A percentile compares a stretch with the other conserved stretches of the same genome.
These are phyloP conservation scores for Callionymus lyra DNA, from an alignment of 2,113 vertebrate genomes.

Conservation along the genomic window DNA sequence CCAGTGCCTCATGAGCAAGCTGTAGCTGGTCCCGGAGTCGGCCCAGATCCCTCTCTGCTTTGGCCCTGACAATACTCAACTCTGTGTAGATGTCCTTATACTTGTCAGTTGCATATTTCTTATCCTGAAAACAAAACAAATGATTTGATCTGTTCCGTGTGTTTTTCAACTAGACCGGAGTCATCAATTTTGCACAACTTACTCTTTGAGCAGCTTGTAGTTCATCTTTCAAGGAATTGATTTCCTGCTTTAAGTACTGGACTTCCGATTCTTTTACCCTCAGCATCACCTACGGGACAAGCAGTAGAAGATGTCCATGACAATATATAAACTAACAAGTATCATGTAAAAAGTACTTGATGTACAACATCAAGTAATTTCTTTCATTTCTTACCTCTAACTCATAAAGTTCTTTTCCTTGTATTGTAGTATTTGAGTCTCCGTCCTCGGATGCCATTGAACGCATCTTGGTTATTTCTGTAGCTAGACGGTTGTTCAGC, in stretches of 20 bases:
- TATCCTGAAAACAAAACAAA: slow-evolving; percentile 58
- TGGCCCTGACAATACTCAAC: slow-evolving; percentile 75
- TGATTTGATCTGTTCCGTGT: no score
- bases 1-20: slow-evolving; percentile 70
- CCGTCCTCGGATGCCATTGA: slow-evolving; percentile 67
- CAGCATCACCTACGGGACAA: slow-evolving; percentile 65
- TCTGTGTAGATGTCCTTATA: slow-evolving; percentile 80
- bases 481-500: slow-evolving; percentile 72
- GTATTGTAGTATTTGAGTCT: slow-evolving; percentile 50
- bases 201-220: slow-evolving; percentile 74
- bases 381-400: slow-evolving; percentile 58
- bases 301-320: not conserved
- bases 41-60: slow-evolving; percentile 69
- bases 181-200: not conserved
- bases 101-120: slow-evolving; percentile 75
- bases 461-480: slow-evolving; percentile 74
- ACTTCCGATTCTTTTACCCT: slow-evolving; percentile 76
- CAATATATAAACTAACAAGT: not conserved
- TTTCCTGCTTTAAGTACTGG: slow-evolving; percentile 77
- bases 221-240: slow-evolving; percentile 75
- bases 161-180: no score
- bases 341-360: not conserved
- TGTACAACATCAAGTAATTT: not conserved
- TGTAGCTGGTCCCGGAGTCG: slow-evolving; percentile 72
- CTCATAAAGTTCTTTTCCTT: slow-evolving; percentile 73